A percentile compares a stretch with the other conserved stretches of the same genome.
Evolutionary conservation across 1,140 invertebrate genomes (phyloP).

Genomic region (Conus ventricosus): DNA sequence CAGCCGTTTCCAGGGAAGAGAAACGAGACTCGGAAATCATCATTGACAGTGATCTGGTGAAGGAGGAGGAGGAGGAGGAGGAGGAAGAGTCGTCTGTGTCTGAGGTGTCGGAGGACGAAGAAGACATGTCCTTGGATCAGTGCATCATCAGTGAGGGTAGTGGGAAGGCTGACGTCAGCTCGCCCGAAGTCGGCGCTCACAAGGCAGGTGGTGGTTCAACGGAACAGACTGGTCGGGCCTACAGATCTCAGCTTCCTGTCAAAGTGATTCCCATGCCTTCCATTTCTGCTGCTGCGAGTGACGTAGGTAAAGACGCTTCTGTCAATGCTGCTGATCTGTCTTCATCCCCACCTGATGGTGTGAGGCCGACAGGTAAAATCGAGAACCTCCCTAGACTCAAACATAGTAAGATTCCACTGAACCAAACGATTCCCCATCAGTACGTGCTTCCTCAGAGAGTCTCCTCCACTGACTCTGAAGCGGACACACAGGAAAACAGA

Average conservation of each 20-base stretch:
- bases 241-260: background rate
- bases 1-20: background rate
- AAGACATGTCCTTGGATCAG: slow-evolving; percentile 67
- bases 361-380: background rate
- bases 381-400: background rate
- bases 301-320: background rate
- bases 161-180: background rate
- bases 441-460: background rate
- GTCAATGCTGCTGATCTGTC: background rate
- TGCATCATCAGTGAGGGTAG: slow-evolving; percentile 73
- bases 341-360: background rate
- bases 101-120: slow-evolving; percentile 72
- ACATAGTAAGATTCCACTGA: background rate
- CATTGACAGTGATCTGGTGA: slow-evolving; percentile 4
- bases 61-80: slow-evolving; percentile 41
- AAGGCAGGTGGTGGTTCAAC: background rate
- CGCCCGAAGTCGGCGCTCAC: too few relatives aligned
- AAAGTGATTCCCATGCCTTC: background rate
- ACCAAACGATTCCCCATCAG: background rate
- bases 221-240: background rate
- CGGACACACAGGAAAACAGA: background rate
- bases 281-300: background rate
- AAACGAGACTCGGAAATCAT: background rate
- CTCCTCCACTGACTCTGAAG: background rate
- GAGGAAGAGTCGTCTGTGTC: slow-evolving; percentile 69